These are phyloP conservation scores for Thunnus thynnus DNA, from an alignment of 2,113 vertebrate species.

Conservation along the genomic window DNA sequence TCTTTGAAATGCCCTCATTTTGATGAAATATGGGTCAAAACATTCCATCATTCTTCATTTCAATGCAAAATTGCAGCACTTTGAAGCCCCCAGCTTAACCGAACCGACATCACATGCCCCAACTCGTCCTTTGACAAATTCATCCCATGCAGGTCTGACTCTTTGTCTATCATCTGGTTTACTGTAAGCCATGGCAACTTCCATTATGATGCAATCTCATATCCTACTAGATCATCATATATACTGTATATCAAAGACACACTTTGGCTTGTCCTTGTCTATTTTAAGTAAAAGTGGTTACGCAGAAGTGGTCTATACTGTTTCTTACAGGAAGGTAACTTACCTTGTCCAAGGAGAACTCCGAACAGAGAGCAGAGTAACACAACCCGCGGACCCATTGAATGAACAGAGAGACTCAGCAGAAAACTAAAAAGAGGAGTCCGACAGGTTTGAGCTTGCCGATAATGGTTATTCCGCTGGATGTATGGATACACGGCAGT, in stretches of 20 bases:
- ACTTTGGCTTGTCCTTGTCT: neutral
- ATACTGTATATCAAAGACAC: rapidly evolving
- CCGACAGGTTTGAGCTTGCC: neutral
- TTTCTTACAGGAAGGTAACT: slow-evolving; percentile 53
- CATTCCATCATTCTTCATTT: neutral
- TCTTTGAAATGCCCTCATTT: neutral
- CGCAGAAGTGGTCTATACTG: neutral
- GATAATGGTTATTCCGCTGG: slow-evolving; percentile 8
- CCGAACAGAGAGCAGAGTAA: slow-evolving; percentile 79
- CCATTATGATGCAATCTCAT: too few species aligned
- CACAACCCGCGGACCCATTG: slow-evolving; percentile 75
- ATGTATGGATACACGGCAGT: slow-evolving; percentile 28
- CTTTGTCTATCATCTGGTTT: slow-evolving; percentile 13
- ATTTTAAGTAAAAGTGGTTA: neutral
- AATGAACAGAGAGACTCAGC: neutral
- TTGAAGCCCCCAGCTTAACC: slow-evolving; percentile 40
- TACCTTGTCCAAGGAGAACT: slow-evolving; percentile 81
- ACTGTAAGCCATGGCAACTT: neutral
- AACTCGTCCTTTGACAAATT: slow-evolving; percentile 57
- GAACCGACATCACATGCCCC: slow-evolving; percentile 64
- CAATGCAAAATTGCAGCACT: slow-evolving; percentile 25
- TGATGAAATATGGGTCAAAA: too few species aligned
- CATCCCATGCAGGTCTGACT: slow-evolving; percentile 49
- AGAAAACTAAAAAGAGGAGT: neutral
- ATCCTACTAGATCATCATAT: neutral